These are phyloP conservation scores for Todiramphus chloris DNA, from an alignment of 2,113 vertebrate species.

Conservation along the genomic window DNA sequence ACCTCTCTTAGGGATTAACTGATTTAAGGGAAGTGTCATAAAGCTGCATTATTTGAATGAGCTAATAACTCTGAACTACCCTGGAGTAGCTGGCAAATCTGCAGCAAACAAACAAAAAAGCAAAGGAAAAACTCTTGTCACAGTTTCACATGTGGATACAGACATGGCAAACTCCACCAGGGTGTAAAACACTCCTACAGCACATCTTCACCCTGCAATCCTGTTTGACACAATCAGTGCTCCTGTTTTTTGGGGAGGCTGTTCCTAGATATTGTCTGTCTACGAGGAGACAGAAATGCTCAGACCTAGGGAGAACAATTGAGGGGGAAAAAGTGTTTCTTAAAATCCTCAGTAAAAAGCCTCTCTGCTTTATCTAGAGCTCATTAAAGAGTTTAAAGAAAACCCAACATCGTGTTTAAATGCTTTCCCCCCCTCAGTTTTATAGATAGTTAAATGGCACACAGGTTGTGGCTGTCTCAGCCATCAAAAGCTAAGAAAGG, in stretches of 20 bases:
- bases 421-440: background rate
- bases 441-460: slow-evolving; percentile 52
- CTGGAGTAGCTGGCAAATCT: background rate
- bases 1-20: background rate
- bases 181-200: background rate
- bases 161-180: background rate
- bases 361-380: slow-evolving; percentile 37
- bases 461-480: slow-evolving; percentile 47
- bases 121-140: background rate
- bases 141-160: background rate
- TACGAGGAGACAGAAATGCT: background rate
- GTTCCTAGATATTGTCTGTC: slow-evolving; percentile 12
- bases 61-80: background rate
- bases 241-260: slow-evolving; percentile 38
- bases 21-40: background rate
- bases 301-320: slow-evolving; percentile 10
- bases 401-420: slow-evolving; percentile 27
- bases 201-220: background rate
- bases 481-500: slow-evolving; percentile 55
- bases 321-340: background rate
- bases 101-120: background rate
- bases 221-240: background rate
- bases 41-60: background rate
- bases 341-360: slow-evolving; percentile 27
- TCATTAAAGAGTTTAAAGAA: slow-evolving; percentile 61